phyloP scores from a whole-genome alignment of 2,113 vertebrate species.

The Uria aalge region DNA sequence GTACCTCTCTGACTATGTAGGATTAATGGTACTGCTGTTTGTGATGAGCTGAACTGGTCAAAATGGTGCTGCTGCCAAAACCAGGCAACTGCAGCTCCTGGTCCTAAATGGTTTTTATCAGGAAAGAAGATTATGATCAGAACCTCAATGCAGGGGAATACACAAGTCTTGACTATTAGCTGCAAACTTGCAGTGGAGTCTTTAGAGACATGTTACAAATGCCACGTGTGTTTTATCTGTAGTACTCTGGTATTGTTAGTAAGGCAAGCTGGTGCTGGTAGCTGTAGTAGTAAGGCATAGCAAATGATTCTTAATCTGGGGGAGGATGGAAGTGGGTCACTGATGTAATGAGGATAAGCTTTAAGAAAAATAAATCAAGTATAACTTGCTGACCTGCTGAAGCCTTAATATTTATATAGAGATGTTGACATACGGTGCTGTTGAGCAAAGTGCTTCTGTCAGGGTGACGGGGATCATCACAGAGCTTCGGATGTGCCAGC shows the following conservation, averaged over 20 bases:
- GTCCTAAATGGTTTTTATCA: not conserved
- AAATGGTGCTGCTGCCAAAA: not conserved
- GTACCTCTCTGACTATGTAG: not conserved
- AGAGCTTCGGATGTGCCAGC: not conserved
- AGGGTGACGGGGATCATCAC: not conserved
- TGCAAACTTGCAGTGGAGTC: not conserved
- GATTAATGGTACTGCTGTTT: not conserved
- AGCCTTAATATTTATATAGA: slow-evolving; percentile 9
- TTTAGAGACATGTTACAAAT: not conserved
- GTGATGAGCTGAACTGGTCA: not conserved
- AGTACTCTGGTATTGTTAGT: not conserved
- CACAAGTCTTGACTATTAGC: not conserved
- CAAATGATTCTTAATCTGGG: not conserved
- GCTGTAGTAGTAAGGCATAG: not conserved
- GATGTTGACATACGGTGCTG: not conserved
- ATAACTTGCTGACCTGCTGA: not conserved
- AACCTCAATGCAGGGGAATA: not conserved
- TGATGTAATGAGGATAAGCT: not conserved
- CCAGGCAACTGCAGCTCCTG: not conserved
- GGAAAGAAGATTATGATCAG: not conserved
- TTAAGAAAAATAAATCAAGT: slow-evolving; percentile 1
- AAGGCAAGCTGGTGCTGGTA: not conserved
- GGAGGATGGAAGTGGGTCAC: not conserved
- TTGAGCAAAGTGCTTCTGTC: not conserved
- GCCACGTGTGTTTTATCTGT: not conserved